Base-by-base conservation (phyloP, 2,888 invertebrate genomes). In the Clivina fossor region DNA sequence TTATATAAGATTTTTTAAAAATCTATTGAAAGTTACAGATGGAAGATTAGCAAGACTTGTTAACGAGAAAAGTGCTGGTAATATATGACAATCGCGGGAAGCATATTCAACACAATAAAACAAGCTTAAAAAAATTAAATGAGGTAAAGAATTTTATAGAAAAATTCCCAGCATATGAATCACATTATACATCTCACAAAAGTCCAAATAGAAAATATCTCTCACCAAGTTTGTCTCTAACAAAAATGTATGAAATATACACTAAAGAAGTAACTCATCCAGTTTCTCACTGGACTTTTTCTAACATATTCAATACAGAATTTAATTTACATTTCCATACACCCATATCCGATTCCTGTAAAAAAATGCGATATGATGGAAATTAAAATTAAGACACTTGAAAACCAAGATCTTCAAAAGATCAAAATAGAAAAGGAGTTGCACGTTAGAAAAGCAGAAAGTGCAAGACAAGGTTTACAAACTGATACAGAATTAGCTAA, bases 131-230 rank as follows among this genome's bases (percentile, higher is more conserved):
- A 20, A 51, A 51, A 32, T 26, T 15, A 28, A 44, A 51, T 11
- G 51, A 51, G 28, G 54, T 47, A n/a, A 54, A 54, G 44, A 9
- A 48, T 9, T 54, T 47, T 22, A 54, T 54, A n/a, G 44, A 54
- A 18, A 54, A 54, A 54, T 43, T 51, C 26, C 51, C 51, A 24
- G 9, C 7, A n/a, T 51, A 51, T 30, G 43, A 51, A 43, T 51
- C 54, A 22, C 33, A 47, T 46, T 54, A 54, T 47, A 9, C 46
- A 5, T 7, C 46, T 16, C 32, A 28, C 24, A 54, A 54, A 54
- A 47, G 19, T 13, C 49, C n/a, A 2, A 30, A 38, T 35, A 37
- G 48, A 56, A 56, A 56, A 48, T 56, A 56, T 48, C 47, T 48
- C 13, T 15, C 48, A 7, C 48, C 30, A 20, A 26, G 49, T 16